Base-by-base conservation (phyloP, 2,113 vertebrate genomes). In the Notothenia coriiceps region DNA sequence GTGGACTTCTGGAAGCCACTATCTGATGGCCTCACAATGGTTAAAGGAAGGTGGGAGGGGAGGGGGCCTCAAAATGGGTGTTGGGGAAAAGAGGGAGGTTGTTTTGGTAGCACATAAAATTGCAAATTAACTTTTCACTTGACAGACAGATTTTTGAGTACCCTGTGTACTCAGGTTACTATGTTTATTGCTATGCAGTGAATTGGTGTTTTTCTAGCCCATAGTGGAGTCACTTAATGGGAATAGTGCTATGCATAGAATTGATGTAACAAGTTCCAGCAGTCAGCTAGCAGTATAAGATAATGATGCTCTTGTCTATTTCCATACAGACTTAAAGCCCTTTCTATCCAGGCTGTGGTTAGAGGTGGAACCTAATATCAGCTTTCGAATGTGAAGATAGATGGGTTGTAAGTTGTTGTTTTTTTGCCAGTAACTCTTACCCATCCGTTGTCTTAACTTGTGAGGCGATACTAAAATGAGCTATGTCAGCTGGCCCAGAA, bases 21-120 rank as follows among this genome's bases (percentile, higher is more conserved):
- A 93, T 93, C 94, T 94, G 93, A 94, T 93, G 88, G 91, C 74
- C 90, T 90, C 90, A 94, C 93, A 95, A 95, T 92, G 71, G 90
- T 71, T 29, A 54, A 77, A 65, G 44, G 47, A 12, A 43, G 47
- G 10, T 77, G 61, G 57, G 65, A 67, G 47, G 66, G 14, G 6
- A 57, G n/a, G 54, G 68, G 69, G 85, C 77, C 10, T 70, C 25
- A 78, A 66, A 76, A 80, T 4, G 35, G 63, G 74, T 33, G 77
- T 46, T 56, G 76, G 68, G 74, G 71, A 71, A 65, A 72, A 71
- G 22, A 78, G 74, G 44, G 79, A n/a, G 79, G 55, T 59, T 89
- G 81, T 90, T 93, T 88, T 87, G 82, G 86, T 84, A 79, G 88
- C 77, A 64, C 86, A 88, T 86, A 84, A 83, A 93, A 82, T 91